Evolutionary conservation across 2,888 invertebrate species (phyloP).

Genomic region (Myopa testacea): DNA sequence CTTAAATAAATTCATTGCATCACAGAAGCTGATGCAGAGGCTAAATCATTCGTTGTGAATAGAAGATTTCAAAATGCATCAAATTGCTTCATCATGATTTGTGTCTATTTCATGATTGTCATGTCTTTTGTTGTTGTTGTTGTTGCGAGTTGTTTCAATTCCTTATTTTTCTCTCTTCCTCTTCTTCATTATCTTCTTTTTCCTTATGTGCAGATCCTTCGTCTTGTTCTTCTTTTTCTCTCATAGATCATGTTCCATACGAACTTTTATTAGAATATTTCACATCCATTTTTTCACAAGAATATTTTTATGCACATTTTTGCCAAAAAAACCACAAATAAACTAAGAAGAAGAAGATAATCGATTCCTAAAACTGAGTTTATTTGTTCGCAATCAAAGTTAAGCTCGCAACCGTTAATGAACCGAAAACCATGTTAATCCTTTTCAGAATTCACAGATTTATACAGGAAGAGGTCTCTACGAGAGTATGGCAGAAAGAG

Average conservation of each 20-base stretch:
- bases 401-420: slow-evolving; percentile 36
- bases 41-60: too few species aligned
- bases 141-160: not conserved
- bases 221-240: not conserved
- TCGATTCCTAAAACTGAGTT: slow-evolving; percentile 1
- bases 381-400: slow-evolving; percentile 36
- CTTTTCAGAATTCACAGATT: slow-evolving; percentile 31
- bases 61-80: too few species aligned
- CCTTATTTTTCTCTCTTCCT: too few species aligned
- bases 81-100: too few species aligned
- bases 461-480: not conserved
- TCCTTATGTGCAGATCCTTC: not conserved
- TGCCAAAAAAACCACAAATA: too few species aligned
- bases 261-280: too few species aligned
- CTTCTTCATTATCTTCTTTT: not conserved
- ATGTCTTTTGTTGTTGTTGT: not conserved
- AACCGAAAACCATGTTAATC: slow-evolving; percentile 28
- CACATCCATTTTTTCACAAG: too few species aligned
- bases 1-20: too few species aligned
- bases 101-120: too few species aligned
- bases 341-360: not conserved
- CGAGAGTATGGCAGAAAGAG: not conserved
- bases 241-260: not conserved
- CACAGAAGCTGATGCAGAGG: too few species aligned
- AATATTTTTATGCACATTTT: too few species aligned